Evolutionary conservation across 2,113 vertebrate genomes (phyloP).

Genomic region (Orthonyx spaldingii): DNA sequence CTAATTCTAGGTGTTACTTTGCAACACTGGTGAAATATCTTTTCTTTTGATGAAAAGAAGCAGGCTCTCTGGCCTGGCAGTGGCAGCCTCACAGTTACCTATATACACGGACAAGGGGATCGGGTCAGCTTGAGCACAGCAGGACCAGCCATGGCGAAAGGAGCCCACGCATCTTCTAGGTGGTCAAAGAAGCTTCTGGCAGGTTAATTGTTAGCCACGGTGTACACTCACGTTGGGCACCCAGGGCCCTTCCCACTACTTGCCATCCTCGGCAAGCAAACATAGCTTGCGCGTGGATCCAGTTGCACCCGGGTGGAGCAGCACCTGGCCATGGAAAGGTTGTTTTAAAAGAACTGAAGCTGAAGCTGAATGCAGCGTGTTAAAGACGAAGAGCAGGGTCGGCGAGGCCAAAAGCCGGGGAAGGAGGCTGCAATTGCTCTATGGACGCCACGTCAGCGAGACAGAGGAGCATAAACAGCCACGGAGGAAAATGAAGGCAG

Average conservation of each 20-base stretch:
- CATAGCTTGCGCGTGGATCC: rapidly evolving
- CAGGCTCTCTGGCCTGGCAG: not conserved
- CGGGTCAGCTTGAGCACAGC: rapidly evolving
- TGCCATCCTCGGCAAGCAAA: not conserved
- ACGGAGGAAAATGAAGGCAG: conserved; percentile 6
- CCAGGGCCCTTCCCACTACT: not conserved
- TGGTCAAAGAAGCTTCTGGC: not conserved
- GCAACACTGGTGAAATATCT: rapidly evolving
- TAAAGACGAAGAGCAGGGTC: not conserved
- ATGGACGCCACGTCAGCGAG: not conserved
- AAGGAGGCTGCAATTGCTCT: not conserved
- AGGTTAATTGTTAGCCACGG: not conserved
- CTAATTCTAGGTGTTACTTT: not conserved
- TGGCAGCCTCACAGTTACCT: rapidly evolving
- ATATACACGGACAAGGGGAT: not conserved
- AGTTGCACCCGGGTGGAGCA: not conserved
- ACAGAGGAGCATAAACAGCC: not conserved
- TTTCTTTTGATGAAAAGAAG: not conserved
- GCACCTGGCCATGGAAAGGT: not conserved
- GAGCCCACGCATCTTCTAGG: rapidly evolving
- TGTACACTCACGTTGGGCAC: not conserved
- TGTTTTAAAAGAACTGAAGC: not conserved
- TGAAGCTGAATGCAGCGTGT: not conserved
- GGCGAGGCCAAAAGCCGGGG: not conserved
- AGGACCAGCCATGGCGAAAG: rapidly evolving